A percentile compares a stretch with the other conserved stretches of the same genome.
Conservation (phyloP, 2,797 vertebrate species). For the Linurgus olivaceus region DNA sequence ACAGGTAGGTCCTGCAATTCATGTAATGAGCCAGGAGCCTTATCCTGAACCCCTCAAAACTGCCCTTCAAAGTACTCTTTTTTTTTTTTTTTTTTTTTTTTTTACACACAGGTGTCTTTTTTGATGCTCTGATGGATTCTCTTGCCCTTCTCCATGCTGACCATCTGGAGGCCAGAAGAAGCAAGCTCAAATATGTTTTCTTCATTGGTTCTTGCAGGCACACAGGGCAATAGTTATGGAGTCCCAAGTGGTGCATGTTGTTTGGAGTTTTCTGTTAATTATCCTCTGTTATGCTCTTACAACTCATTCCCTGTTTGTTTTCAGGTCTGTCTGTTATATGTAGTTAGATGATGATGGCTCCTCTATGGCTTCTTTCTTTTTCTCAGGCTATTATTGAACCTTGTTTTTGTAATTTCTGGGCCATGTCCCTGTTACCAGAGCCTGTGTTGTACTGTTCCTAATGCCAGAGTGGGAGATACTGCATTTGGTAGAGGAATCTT, state of each 20-base stretch:
- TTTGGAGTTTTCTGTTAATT: neutral
- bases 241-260: fast-evolving
- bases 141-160: neutral
- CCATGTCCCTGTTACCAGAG: neutral
- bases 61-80: neutral
- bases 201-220: neutral
- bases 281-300: neutral
- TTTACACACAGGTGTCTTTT: neutral
- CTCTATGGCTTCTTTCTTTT: neutral
- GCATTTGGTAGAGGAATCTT: neutral
- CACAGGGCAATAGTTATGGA: neutral
- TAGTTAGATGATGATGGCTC: neutral
- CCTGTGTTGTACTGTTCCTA: neutral
- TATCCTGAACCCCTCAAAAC: fast-evolving
- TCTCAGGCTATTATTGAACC: neutral
- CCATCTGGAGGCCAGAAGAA: neutral
- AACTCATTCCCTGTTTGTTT: neutral
- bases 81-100: neutral
- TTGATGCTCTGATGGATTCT: neutral
- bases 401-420: neutral
- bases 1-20: neutral
- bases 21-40: neutral
- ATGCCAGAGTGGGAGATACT: neutral
- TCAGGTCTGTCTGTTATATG: neutral
- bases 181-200: neutral